Conservation (phyloP, 2,797 vertebrate species). For the Acomys russatus region DNA sequence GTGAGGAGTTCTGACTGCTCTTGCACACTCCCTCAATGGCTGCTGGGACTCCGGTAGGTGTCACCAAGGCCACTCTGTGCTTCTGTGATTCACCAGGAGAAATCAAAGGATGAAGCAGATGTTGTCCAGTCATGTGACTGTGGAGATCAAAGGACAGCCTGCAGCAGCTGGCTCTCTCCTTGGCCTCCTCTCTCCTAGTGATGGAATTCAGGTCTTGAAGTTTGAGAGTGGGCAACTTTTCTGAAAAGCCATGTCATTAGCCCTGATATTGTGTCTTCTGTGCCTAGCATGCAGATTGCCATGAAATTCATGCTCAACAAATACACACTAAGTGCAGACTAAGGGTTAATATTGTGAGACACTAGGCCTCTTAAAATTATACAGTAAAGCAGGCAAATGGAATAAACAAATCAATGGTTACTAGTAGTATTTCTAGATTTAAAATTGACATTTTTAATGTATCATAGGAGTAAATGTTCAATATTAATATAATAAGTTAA, state of each 20-base stretch:
- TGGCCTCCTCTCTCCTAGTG: neutral
- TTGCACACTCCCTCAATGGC: neutral
- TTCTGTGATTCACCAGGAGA: neutral
- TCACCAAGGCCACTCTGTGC: neutral
- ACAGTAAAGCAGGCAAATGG: neutral
- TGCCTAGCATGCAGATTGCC: neutral
- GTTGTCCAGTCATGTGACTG: neutral
- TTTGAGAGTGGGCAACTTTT: neutral
- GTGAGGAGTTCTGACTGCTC: neutral
- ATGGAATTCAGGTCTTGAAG: neutral
- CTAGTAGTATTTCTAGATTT: conserved; percentile 19
- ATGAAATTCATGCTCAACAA: conserved; percentile 19
- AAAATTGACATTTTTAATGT: conserved; percentile 18
- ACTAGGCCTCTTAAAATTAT: neutral
- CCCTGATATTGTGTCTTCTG: neutral
- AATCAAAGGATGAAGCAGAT: neutral
- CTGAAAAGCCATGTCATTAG: neutral
- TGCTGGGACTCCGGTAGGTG: neutral
- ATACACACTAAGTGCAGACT: conserved; percentile 36
- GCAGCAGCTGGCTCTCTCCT: neutral
- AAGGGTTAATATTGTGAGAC: neutral
- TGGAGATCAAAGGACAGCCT: neutral
- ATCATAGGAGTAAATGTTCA: neutral
- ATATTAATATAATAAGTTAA: conserved; percentile 46
- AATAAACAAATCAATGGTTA: neutral